Percentiles rank a stretch among this genome's conserved stretches.
Evolutionary conservation across 2,797 vertebrate genomes (phyloP).

Genomic region (Enteromius fasciolatus): DNA sequence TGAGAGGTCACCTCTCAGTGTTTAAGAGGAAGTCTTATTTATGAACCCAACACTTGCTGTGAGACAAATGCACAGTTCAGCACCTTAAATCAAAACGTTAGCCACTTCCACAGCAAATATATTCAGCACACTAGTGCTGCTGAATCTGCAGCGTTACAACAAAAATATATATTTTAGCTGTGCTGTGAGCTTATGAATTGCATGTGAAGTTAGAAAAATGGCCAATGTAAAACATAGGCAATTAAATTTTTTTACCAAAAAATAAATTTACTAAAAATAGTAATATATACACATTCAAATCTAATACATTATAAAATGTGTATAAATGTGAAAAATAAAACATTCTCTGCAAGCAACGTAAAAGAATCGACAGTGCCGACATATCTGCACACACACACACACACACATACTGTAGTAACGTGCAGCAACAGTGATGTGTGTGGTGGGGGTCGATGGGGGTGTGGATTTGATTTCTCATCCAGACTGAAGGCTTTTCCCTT

Average conservation of each 20-base stretch:
- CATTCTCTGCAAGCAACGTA: not conserved
- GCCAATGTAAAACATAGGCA: not conserved
- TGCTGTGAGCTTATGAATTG: not conserved
- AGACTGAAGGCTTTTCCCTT: slow-evolving; percentile 55
- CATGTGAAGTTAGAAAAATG: not conserved
- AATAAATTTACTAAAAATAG: not conserved
- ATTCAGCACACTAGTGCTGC: slow-evolving; percentile 20
- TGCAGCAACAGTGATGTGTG: not conserved
- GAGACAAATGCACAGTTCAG: slow-evolving; percentile 33
- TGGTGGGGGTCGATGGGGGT: not conserved
- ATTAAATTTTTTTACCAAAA: not conserved
- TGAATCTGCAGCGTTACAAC: not conserved
- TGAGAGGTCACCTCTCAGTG: slow-evolving; percentile 49
- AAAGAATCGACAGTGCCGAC: not conserved
- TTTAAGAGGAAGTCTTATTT: slow-evolving; percentile 51
- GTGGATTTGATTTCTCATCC: slow-evolving; percentile 59
- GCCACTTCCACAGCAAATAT: slow-evolving; percentile 17
- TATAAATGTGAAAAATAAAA: not conserved
- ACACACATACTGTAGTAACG: slow-evolving; percentile 22
- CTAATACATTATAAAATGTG: not conserved
- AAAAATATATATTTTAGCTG: not conserved
- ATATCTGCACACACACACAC: slow-evolving; percentile 36
- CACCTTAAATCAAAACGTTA: slow-evolving; percentile 44
- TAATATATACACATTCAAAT: not conserved
- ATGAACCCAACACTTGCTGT: slow-evolving; percentile 43